Evolutionary conservation across 2,113 vertebrate species (phyloP).

Genomic region (Gallinago jamesoni): DNA sequence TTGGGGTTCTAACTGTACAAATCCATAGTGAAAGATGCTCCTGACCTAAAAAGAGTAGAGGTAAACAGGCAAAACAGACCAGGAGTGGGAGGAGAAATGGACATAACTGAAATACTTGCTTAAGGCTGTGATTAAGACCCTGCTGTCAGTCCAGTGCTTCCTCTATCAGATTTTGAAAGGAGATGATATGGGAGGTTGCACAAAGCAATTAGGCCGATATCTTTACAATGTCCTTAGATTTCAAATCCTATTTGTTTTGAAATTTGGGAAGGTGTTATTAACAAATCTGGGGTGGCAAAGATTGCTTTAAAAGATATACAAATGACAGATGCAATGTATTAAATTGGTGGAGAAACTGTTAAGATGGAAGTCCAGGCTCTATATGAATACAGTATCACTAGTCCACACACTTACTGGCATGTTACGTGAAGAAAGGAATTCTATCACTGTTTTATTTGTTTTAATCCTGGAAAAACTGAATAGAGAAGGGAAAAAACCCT

Average conservation of each 20-base stretch:
- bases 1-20: background rate
- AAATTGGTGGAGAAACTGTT: background rate
- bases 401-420: background rate
- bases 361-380: background rate
- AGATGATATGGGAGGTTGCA: background rate
- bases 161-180: background rate
- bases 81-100: background rate
- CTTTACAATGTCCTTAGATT: background rate
- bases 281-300: background rate
- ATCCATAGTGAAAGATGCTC: background rate
- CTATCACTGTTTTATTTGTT: background rate
- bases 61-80: background rate
- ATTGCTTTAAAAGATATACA: background rate
- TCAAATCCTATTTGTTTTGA: background rate
- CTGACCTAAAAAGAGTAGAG: background rate
- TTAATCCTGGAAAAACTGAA: background rate
- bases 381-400: background rate
- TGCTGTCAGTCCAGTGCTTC: conserved; percentile 21
- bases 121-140: conserved; percentile 55
- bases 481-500: background rate
- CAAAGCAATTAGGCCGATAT: background rate
- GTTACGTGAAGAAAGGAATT: background rate
- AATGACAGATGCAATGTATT: background rate
- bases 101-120: conserved; percentile 32
- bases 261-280: background rate